Conservation (phyloP, 2,113 vertebrate species). For the Poecile atricapillus region DNA sequence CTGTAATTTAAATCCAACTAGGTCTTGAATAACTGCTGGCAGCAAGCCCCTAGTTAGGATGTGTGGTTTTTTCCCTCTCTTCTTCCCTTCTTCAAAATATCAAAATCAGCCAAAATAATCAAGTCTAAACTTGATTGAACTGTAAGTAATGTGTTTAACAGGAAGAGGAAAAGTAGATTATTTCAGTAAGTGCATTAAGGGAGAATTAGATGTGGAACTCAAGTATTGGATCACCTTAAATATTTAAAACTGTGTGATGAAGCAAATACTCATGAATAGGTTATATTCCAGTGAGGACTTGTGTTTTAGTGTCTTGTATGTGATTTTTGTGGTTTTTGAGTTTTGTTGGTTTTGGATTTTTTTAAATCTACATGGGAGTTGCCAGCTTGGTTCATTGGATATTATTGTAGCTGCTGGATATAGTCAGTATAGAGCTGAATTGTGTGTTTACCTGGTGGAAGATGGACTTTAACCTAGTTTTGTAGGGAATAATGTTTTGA, state of each 20-base stretch:
- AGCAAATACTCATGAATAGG: not conserved
- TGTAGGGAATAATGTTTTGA: not conserved
- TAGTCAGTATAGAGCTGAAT: not conserved
- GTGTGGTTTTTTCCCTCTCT: fast-evolving
- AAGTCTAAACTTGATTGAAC: slow-evolving; percentile 24
- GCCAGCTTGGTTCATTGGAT: not conserved
- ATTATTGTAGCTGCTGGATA: not conserved
- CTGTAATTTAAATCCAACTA: not conserved
- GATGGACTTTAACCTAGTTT: not conserved
- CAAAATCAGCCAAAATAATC: not conserved
- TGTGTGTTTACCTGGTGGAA: not conserved
- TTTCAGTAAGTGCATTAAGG: slow-evolving; percentile 37
- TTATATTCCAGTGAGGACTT: slow-evolving; percentile 9
- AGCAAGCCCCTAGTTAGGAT: slow-evolving; percentile 26
- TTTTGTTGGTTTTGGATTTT: not conserved
- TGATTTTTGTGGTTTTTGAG: not conserved
- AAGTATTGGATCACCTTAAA: not conserved
- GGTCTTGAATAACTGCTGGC: slow-evolving; percentile 54
- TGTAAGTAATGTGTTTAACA: slow-evolving; percentile 14
- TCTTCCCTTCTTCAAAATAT: not conserved
- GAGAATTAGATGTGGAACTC: slow-evolving; percentile 46
- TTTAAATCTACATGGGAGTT: not conserved
- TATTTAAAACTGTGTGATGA: slow-evolving; percentile 1
- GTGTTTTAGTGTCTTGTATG: not conserved
- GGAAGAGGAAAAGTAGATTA: not conserved